Conservation (phyloP, 1,140 invertebrate genomes). For the Thaumatotibia leucotreta region DNA sequence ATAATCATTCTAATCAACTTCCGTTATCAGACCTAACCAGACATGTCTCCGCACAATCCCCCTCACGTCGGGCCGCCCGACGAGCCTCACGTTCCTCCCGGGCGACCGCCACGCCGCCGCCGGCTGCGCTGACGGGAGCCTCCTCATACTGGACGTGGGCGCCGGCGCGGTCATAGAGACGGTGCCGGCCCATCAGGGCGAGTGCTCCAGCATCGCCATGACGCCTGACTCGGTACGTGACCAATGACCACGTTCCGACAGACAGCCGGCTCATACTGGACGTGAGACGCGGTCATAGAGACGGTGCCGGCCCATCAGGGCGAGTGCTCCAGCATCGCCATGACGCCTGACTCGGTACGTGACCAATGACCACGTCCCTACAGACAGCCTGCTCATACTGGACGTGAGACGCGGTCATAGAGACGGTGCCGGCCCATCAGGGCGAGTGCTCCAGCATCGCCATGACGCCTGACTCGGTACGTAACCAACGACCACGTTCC, state of each 20-base stretch:
- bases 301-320: no score
- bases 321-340: no score
- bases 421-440: no score
- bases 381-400: no score
- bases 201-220: constrained; percentile 88
- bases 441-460: no score
- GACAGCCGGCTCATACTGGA: no score
- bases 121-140: constrained; percentile 90
- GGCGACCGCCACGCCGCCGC: constrained; percentile 94
- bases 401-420: no score
- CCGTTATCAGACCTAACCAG: constrained; percentile 80
- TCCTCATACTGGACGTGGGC: constrained; percentile 93
- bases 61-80: constrained; percentile 82
- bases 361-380: no score
- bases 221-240: constrained; percentile 84
- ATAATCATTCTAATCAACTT: not conserved
- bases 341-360: not conserved
- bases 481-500: no score
- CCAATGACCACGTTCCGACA: no score
- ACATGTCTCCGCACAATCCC: constrained; percentile 89
- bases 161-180: constrained; percentile 87
- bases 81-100: constrained; percentile 89
- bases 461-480: no score
- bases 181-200: constrained; percentile 86
- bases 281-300: no score